These are phyloP conservation scores for Myanophis thanlyinensis DNA, from an alignment of 2,113 vertebrate genomes.

Conservation along the genomic window DNA sequence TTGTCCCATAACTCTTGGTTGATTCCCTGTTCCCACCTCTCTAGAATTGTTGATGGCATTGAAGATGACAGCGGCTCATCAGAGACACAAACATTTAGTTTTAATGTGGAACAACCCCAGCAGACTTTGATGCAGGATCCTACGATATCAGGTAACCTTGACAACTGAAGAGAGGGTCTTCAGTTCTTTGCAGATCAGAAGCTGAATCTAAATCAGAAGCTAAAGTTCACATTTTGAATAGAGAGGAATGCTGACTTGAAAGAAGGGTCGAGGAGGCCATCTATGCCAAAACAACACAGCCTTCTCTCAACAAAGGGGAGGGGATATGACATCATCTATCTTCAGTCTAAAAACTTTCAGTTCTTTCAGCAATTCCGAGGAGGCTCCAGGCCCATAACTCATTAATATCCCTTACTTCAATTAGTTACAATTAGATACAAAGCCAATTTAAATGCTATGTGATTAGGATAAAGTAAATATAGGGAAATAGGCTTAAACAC, in stretches of 20 bases:
- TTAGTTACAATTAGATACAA: neutral
- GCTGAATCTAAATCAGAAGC: no score
- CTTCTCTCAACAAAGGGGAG: no score
- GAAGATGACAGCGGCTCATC: slow-evolving; percentile 79
- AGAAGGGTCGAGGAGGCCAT: no score
- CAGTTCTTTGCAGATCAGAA: neutral
- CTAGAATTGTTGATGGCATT: slow-evolving; percentile 91
- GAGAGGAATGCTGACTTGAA: no score
- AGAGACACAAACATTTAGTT: slow-evolving; percentile 77
- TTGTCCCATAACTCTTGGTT: neutral
- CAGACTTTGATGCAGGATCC: slow-evolving; percentile 47
- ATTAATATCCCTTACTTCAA: neutral
- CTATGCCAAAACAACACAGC: no score
- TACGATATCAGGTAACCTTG: slow-evolving; percentile 52
- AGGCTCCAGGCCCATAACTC: neutral
- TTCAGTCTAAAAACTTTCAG: no score
- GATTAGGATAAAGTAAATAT: neutral
- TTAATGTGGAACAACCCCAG: slow-evolving; percentile 69
- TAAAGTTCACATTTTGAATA: no score
- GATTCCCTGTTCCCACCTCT: neutral
- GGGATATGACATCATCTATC: no score
- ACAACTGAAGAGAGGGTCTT: neutral
- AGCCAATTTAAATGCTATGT: neutral
- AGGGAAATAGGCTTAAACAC: neutral
- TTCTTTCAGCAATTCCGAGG: no score